phyloP scores from a whole-genome alignment of 2,888 invertebrate species.

The Archips xylosteana region DNA sequence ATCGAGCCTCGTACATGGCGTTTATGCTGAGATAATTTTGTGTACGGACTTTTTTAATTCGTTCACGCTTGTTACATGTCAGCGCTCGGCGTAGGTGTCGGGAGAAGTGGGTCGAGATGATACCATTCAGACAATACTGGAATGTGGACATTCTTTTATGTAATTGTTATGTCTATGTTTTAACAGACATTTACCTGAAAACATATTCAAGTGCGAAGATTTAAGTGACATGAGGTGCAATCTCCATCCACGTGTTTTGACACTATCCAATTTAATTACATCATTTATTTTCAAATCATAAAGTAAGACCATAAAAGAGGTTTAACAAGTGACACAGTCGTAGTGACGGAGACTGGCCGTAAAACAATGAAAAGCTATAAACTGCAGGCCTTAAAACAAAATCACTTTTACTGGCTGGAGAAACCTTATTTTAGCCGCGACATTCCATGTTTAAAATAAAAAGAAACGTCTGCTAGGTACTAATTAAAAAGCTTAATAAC shows the following conservation, averaged over 20 bases:
- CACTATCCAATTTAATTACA: not conserved
- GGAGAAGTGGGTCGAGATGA: slow-evolving; percentile 33
- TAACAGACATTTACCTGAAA: not conserved
- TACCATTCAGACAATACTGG: slow-evolving; percentile 18
- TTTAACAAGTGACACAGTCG: slow-evolving; percentile 22
- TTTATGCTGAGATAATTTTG: slow-evolving; percentile 85
- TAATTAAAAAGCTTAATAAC: slow-evolving; percentile 81
- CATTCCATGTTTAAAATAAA: slow-evolving; percentile 65
- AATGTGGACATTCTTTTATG: slow-evolving; percentile 13
- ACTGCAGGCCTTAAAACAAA: slow-evolving; percentile 60
- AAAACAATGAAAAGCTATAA: slow-evolving; percentile 74
- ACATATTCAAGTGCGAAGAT: too few relatives aligned
- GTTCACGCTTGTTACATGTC: slow-evolving; percentile 60
- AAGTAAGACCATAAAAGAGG: slow-evolving; percentile 17
- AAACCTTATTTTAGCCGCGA: slow-evolving; percentile 61
- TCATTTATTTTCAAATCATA: slow-evolving; percentile 7
- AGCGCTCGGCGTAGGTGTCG: slow-evolving; percentile 50
- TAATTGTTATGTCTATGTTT: not conserved
- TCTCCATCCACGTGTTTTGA: not conserved
- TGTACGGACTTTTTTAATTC: slow-evolving; percentile 73
- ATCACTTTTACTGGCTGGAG: slow-evolving; percentile 65
- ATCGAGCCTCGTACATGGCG: slow-evolving; percentile 83
- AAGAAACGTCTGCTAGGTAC: slow-evolving; percentile 64
- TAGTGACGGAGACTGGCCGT: slow-evolving; percentile 46
- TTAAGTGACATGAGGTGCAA: too few relatives aligned